Base-by-base conservation (phyloP, 1,140 invertebrate genomes). In the Zaprionus davidi region DNA sequence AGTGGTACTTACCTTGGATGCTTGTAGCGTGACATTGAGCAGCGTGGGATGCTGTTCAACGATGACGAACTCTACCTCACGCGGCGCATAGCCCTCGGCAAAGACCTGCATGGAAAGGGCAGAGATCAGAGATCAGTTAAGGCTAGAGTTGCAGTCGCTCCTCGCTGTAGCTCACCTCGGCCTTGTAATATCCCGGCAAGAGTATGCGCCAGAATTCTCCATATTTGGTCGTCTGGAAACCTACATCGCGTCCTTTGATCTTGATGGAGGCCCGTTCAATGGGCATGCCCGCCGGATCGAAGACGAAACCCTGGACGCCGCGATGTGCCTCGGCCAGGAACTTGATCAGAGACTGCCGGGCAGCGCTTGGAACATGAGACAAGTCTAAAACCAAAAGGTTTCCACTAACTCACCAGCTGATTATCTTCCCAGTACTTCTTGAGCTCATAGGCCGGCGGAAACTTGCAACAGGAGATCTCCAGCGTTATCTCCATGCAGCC, bases 401-500 rank as follows among this genome's bases (percentile, higher is more conserved):
- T 46, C n/a, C 6, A 1, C 20, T 9, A 24, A 76, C 93, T 93
- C 90, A 97, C 97, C 84, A 96, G 95, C 94, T 97, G 96, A 93
- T 99, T 99, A 79, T 99, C 98, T 72, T 96, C 95, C 99, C 99
- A 99, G 93, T 98, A 99, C 79, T 96, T 96, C 9, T 96, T 95
- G 22, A 99, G 93, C 86, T 98, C 96, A 63, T 95, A 94, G 3
- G 96, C 96, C 3, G 95, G 95, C 1, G 99, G 99, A 93, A 97
- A 99, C 94, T 99, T 99, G 93, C 97, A 98, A 93, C 99, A 99
- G 1, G 98, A 98, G 56, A 99, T 95, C 93, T 99, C 99, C 41
- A 99, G 93, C 1, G 99, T 99, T 17, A 99, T 96, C 94, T 99
- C 99, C 97, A 99, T 99, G 92, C 98, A 99, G 56, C 98, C 99